Evolutionary conservation across 2,888 invertebrate species (phyloP), one percentile per base, ranked within the genome.

Genomic region (Cenopis cana): DNA sequence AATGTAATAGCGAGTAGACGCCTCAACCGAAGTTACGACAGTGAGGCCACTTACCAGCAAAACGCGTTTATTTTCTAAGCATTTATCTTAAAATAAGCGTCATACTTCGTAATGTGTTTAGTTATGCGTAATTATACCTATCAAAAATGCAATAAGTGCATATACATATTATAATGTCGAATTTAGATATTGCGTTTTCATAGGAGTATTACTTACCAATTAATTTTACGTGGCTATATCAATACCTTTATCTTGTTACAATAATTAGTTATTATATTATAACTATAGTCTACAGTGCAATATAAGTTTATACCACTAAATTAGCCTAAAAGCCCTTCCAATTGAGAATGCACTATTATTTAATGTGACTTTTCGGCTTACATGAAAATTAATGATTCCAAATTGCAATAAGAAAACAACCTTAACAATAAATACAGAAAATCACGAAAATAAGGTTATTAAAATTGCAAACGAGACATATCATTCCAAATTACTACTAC

Each of bases 1-100:
- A 64, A 41, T 64, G 38, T 49, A 50, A 50, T 64, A 64, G 36
- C 17, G 41, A 46, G 18, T n/a, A 38, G 33, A 36, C 20, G 24
- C 24, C 38, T 38, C 54, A 64, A 20, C 64, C 2, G 11, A 54
- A 1, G 4, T 3, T 18, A 11, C 1, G 20, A 20, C 54, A 64
- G 54, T 20, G n/a, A 54, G 38, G n/a, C 8, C 54, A 54, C 38
- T 11, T 54, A 14, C 18, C 33, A 18, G 14, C 18, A 62, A 62
- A 62, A 50, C 29, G 8, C 24, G 14, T 24, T 12, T 20, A 12
- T 10, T 29, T 18, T 38, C 9, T 38, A 33, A 14, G 8, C 38
- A 18, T 57, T 57, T 38, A 38, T n/a, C 6, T 33, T 56, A 11
- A 57, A 57, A 17, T 1, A 2, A 55, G 9, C 55, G 55, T 33